phyloP scores from a whole-genome alignment of 1,140 invertebrate genomes.

The Drosophila suzukii region DNA sequence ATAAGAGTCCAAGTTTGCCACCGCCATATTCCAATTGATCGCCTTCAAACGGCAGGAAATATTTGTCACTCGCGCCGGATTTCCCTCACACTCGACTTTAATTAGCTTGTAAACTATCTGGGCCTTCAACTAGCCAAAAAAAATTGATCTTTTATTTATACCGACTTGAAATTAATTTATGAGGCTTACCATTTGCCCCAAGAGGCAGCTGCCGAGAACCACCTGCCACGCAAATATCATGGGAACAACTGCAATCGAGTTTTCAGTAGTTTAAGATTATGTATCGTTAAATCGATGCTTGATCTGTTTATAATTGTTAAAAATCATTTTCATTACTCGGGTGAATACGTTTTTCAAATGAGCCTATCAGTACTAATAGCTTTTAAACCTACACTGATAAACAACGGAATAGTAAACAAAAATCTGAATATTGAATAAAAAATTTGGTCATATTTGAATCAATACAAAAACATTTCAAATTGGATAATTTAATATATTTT shows the following conservation, averaged over 20 bases:
- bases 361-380: no score
- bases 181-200: neutral
- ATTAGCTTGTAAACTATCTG: slow-evolving; percentile 24
- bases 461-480: no score
- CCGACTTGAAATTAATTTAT: neutral
- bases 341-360: no score
- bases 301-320: neutral
- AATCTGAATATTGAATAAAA: no score
- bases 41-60: slow-evolving; percentile 17
- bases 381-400: no score
- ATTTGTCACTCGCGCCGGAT: slow-evolving; percentile 2
- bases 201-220: neutral
- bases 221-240: neutral
- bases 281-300: neutral
- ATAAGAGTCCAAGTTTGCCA: slow-evolving; percentile 19
- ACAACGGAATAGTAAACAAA: no score
- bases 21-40: slow-evolving; percentile 26
- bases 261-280: neutral
- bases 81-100: slow-evolving; percentile 35
- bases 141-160: neutral
- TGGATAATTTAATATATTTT: no score
- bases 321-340: no score
- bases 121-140: neutral
- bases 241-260: neutral
- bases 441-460: no score